Evolutionary conservation across 2,797 vertebrate species (phyloP), one percentile per base, ranked within the genome.

Genomic region (Myoxocephalus aenaeus): DNA sequence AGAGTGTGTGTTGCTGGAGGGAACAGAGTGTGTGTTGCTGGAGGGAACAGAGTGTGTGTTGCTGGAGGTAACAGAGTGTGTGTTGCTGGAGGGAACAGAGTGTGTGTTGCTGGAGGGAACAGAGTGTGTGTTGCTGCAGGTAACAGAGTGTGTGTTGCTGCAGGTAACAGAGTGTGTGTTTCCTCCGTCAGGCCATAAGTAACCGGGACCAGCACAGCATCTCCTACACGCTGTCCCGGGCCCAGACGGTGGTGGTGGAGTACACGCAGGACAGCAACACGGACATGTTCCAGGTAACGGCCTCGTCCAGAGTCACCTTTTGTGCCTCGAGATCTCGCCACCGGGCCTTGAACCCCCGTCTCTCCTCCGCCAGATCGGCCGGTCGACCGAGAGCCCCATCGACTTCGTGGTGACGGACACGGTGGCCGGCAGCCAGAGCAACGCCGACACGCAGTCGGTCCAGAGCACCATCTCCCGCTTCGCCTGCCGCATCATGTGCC

Each of bases 331-430:
- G 34, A 8, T 7, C 34, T 7, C 34, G 29, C 7, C 1, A 2
- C 1, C 34, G 34, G 3, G 29, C 3, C 29, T 32, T 5, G 29
- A 32, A 34, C 6, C 13, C 40, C 40, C 36, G 1, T 70, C 57
- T 73, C 69, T 64, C 42, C 36, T 38, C 64, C 38, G 5, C 58
- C 92, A 99, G 98, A 98, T 99, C 79, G 98, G 98, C 59, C 97
- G 98, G 54, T 99, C 98, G 15, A 99, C 98, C 0, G 98, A 99
- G 93, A 97, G 97, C 85, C 98, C 98, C 12, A 99, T 99, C 84
- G 98, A 99, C 94, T 99, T 97, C n/a, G 98, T 99, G 10, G 98
- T 99, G 93, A 99, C 97, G n/a, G 98, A 99, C 92, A 99, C 98
- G 0, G 96, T 98, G 90, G 96, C 97, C 6, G 98, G 98, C 82